Base-by-base conservation (phyloP, 2,888 invertebrate genomes). In the Schizaphis graminum region DNA sequence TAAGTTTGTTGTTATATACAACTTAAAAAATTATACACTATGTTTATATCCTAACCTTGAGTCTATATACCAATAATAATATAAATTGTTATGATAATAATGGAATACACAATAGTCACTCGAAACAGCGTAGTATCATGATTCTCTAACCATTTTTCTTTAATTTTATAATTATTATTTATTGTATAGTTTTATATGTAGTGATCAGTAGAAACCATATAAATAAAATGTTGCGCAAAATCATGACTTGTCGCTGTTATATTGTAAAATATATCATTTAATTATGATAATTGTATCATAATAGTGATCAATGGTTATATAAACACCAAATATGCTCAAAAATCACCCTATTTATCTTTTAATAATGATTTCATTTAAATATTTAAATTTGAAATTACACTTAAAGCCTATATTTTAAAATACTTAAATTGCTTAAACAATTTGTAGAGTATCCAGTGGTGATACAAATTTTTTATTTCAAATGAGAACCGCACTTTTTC, bases 71-170 rank as follows among this genome's bases (percentile, higher is more conserved):
- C 21, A 77, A 77, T 77, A 67, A n/a, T 67, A 57, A 26, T 57
- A 67, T 67, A 77, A 77, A 77, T 35, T 77, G 77, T 77, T 77
- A 77, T 77, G 77, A 77, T 35, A 77, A 77, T 77, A 77, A 21
- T 77, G 35, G 21, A 77, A 24, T 57, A 8, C 21, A 77, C 77
- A 53, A 53, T 53, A 35, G 77, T 21, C 21, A 35, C 35, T 77
- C 7, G 8, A 35, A 77, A 35, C 0, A 35, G 21, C 35, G 35
- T 35, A 35, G 35, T 77, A 77, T 67, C 44, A 47, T 8, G 21
- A 77, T 77, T 7, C 35, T 77, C 3, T 35, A 77, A 21, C 35
- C 77, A 77, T 77, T 77, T 21, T 21, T 8, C 8, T 35, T 77
- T 77, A 7, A 21, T 77, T 35, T 77, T 21, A 21, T 35, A 77